These are phyloP conservation scores for Gallinago jamesoni DNA, from an alignment of 2,113 vertebrate genomes.

Conservation along the genomic window DNA sequence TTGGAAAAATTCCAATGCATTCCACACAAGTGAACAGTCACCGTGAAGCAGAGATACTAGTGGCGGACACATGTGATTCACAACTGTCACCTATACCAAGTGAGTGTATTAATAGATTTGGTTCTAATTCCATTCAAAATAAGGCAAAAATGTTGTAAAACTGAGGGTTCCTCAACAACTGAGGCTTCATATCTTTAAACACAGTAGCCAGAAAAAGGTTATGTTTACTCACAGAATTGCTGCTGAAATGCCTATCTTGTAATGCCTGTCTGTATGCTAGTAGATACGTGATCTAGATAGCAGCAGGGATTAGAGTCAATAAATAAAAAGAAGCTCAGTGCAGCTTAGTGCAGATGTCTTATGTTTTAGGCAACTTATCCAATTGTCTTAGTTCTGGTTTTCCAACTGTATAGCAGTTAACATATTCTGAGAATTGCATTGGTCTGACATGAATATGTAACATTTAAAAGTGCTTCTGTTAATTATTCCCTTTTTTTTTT, in stretches of 20 bases:
- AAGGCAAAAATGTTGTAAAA: background rate
- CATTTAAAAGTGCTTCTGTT: background rate
- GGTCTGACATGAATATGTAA: background rate
- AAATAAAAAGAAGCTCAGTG: background rate
- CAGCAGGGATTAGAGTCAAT: background rate
- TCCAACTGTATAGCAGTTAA: background rate
- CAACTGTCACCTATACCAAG: slow-evolving; percentile 68
- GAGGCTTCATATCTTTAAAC: background rate
- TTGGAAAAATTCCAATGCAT: slow-evolving; percentile 53
- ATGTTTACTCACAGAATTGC: background rate
- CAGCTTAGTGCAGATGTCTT: background rate
- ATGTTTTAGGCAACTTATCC: background rate
- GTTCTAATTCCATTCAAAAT: background rate
- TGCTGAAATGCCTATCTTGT: background rate
- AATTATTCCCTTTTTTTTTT: background rate
- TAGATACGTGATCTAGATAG: background rate
- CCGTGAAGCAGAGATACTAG: slow-evolving; percentile 76
- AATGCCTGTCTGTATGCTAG: background rate
- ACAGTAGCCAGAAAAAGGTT: background rate
- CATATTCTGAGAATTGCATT: background rate
- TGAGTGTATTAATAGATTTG: slow-evolving; percentile 44
- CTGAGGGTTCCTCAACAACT: background rate
- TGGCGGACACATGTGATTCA: slow-evolving; percentile 87
- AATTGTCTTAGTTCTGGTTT: background rate
- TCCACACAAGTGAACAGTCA: slow-evolving; percentile 57